Percentiles rank a stretch among this genome's conserved stretches.
These are phyloP conservation scores for Acrobasis consociella DNA, from an alignment of 2,888 invertebrate species.

Conservation along the genomic window DNA sequence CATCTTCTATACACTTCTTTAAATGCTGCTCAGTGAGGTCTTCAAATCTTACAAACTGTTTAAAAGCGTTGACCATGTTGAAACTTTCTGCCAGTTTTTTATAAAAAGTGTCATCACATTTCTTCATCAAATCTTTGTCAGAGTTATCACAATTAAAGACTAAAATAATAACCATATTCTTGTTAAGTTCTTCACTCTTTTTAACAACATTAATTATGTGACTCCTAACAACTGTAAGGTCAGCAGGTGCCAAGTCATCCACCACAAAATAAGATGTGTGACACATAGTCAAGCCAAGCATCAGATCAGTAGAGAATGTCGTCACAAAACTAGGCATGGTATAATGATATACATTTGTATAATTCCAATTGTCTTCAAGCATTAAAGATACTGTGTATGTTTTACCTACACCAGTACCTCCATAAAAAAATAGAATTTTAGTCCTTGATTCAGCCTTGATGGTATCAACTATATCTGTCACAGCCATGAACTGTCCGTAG, in stretches of 20 bases:
- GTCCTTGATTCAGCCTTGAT: conserved; percentile 45
- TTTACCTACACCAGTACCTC: conserved; percentile 76
- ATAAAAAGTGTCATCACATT: conserved; percentile 52
- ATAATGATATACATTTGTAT: conserved; percentile 69
- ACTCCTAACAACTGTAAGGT: conserved; percentile 44
- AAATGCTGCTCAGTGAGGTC: conserved; percentile 54
- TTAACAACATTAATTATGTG: conserved; percentile 50
- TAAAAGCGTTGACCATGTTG: conserved; percentile 46
- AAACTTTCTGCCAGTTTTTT: conserved; percentile 47
- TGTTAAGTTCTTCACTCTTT: conserved; percentile 58
- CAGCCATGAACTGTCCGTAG: conserved; percentile 62
- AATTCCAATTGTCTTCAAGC: conserved; percentile 50
- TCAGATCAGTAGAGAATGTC: conserved; percentile 56
- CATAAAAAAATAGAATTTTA: conserved; percentile 66
- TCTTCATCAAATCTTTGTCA: conserved; percentile 43
- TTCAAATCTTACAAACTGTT: conserved; percentile 59
- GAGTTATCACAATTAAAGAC: conserved; percentile 63
- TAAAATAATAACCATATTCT: conserved; percentile 60
- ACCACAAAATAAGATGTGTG: conserved; percentile 58
- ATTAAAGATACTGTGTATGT: conserved; percentile 62
- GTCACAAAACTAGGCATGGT: conserved; percentile 65
- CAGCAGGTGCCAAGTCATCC: conserved; percentile 59
- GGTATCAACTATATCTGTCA: conserved; percentile 48
- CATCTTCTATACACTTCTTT: conserved; percentile 61
- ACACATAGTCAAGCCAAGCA: conserved; percentile 64